Evolutionary conservation across 2,113 vertebrate species (phyloP).

Genomic region (Chitala chitala): DNA sequence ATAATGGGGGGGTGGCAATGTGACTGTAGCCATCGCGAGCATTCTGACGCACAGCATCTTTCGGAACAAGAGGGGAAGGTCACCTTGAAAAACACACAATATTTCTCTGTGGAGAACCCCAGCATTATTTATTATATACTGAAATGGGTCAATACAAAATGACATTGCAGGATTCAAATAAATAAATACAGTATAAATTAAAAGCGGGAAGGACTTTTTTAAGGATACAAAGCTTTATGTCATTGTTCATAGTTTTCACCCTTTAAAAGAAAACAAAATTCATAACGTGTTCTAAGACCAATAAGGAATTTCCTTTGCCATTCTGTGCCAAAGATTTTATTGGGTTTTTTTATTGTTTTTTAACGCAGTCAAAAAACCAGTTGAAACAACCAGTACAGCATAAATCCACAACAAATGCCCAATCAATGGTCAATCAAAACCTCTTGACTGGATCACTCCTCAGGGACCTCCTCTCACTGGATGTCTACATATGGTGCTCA

Average conservation of each 20-base stretch:
- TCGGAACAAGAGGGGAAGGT: slow-evolving; percentile 13
- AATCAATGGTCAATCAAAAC: neutral
- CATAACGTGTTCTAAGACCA: no score
- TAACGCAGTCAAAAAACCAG: neutral
- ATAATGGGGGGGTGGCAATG: slow-evolving; percentile 17
- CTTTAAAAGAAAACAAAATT: no score
- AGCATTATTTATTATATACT: neutral
- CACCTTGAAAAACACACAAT: slow-evolving; percentile 28
- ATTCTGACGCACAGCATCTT: slow-evolving; percentile 32
- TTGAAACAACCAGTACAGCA: neutral
- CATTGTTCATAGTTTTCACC: no score
- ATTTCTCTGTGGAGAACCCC: slow-evolving; percentile 23
- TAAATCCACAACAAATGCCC: neutral
- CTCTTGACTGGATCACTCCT: neutral
- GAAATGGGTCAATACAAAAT: slow-evolving; percentile 12
- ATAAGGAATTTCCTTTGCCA: neutral
- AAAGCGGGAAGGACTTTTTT: no score
- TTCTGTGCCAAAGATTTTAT: neutral
- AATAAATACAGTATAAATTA: no score
- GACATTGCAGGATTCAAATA: neutral
- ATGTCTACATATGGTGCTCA: no score
- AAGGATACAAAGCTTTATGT: no score
- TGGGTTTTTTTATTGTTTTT: neutral
- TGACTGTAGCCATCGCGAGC: neutral
- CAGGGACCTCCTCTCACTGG: no score